phyloP scores from a whole-genome alignment of 2,797 vertebrate genomes.

The Silurus lanzhouensis region DNA sequence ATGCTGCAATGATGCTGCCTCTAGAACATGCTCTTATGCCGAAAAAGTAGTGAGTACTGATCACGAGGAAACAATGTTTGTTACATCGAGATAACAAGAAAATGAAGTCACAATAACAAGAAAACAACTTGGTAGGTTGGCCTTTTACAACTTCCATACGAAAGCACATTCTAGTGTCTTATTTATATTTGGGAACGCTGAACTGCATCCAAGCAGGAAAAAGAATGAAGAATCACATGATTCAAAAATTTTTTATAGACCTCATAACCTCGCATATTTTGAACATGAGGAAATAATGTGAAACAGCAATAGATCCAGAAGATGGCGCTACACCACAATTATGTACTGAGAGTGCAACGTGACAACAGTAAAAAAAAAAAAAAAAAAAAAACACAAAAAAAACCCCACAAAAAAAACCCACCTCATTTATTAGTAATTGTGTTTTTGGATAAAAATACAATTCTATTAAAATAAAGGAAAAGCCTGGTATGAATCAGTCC shows the following conservation, averaged over 20 bases:
- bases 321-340: slow-evolving; percentile 46
- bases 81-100: no score
- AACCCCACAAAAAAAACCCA: no score
- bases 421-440: background rate
- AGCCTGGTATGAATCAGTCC: background rate
- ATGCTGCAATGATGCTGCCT: no score
- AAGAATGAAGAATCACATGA: background rate
- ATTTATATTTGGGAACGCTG: background rate
- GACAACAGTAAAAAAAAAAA: no score
- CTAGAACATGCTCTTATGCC: no score
- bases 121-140: no score
- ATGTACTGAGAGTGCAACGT: background rate
- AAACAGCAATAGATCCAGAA: slow-evolving; percentile 31
- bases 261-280: no score
- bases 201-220: background rate
- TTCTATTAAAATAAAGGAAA: background rate
- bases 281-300: background rate
- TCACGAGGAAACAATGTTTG: no score
- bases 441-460: background rate
- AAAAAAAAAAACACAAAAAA: no score
- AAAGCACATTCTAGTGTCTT: slow-evolving; percentile 7
- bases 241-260: background rate
- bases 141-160: background rate
- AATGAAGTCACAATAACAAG: no score
- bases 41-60: no score